Conservation (phyloP, 2,113 vertebrate species). For the Hyaena hyaena region DNA sequence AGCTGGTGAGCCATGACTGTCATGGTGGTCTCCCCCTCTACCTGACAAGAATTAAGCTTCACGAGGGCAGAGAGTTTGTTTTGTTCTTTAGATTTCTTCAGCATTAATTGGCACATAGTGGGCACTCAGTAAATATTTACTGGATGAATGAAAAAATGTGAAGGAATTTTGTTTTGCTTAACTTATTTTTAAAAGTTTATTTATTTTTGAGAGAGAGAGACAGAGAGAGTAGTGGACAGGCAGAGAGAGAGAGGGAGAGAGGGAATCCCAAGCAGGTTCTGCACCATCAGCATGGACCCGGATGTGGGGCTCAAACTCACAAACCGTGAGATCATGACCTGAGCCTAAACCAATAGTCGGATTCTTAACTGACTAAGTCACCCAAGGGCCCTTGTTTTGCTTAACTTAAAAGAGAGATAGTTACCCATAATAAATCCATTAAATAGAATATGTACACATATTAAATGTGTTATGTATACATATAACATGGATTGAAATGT, state of each 20-base stretch:
- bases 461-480: background rate
- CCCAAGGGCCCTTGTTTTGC: background rate
- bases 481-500: background rate
- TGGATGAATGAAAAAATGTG: background rate
- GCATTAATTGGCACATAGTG: background rate
- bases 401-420: background rate
- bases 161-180: background rate
- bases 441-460: background rate
- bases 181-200: background rate
- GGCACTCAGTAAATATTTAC: background rate
- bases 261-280: no score
- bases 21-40: background rate
- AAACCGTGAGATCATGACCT: no score
- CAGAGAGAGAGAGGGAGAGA: no score
- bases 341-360: no score
- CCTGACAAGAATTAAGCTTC: background rate
- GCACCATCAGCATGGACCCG: no score
- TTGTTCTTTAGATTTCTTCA: background rate
- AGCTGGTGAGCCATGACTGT: background rate
- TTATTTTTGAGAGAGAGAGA: no score
- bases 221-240: no score
- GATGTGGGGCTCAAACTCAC: no score
- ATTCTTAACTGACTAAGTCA: no score
- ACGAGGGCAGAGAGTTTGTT: background rate
- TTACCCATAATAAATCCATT: background rate